These are phyloP conservation scores for Bibio marci DNA, from an alignment of 2,888 invertebrate species.

Conservation along the genomic window DNA sequence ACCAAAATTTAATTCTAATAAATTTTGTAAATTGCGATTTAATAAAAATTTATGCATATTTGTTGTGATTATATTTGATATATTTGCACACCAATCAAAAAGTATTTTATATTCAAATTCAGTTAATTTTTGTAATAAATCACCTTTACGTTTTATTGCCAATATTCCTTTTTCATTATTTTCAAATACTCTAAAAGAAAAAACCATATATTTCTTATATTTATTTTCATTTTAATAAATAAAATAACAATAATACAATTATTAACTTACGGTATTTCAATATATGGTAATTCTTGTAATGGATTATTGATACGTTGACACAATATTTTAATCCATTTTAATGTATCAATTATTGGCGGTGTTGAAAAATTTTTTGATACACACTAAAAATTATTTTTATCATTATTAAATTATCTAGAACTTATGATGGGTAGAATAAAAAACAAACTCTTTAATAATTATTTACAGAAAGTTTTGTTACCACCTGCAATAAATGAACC, in stretches of 20 bases:
- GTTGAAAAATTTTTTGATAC: constrained; percentile 33
- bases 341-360: constrained; percentile 47
- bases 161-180: no score
- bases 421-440: no score
- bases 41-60: constrained; percentile 23
- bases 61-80: constrained; percentile 31
- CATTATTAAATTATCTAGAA: no score
- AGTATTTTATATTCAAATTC: constrained; percentile 32
- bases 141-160: not conserved
- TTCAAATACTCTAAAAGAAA: not conserved
- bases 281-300: constrained; percentile 39
- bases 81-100: constrained; percentile 33
- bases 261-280: constrained; percentile 44
- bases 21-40: constrained; percentile 10
- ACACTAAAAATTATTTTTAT: constrained; percentile 10
- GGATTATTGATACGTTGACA: constrained; percentile 38
- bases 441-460: no score
- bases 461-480: no score
- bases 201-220: constrained; percentile 11
- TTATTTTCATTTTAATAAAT: not conserved
- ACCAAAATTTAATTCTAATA: constrained; percentile 16
- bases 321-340: constrained; percentile 56
- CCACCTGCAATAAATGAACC: no score
- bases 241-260: no score
- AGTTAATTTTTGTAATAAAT: constrained; percentile 17